Evolutionary conservation across 2,888 invertebrate genomes (phyloP).

Genomic region (Tenthredo scrophulariae): DNA sequence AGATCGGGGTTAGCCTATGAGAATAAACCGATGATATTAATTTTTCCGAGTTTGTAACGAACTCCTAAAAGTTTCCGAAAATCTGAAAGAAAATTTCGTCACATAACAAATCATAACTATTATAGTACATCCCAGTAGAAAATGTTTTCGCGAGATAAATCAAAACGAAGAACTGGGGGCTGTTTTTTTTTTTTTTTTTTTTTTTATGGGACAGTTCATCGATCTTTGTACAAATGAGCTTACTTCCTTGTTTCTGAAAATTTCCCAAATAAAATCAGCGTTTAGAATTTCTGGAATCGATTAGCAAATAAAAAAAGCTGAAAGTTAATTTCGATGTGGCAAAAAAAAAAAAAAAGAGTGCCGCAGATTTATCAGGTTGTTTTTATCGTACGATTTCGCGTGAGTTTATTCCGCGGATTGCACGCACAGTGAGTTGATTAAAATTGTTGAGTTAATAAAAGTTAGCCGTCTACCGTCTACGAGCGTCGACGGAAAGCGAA

Average conservation of each 20-base stretch:
- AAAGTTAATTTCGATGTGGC: not conserved
- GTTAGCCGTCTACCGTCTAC: not conserved
- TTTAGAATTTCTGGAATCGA: too few species aligned
- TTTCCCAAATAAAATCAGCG: too few species aligned
- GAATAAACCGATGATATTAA: not conserved
- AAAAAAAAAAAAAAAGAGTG: not conserved
- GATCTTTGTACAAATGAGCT: too few species aligned
- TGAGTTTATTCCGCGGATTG: not conserved
- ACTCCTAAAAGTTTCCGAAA: too few species aligned
- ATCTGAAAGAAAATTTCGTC: not conserved
- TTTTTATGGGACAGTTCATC: too few species aligned
- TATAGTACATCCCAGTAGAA: too few species aligned
- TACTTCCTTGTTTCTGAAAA: too few species aligned
- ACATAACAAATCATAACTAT: too few species aligned
- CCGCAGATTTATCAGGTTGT: not conserved
- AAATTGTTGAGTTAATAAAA: slow-evolving; percentile 27
- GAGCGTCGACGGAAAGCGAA: not conserved
- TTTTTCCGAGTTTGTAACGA: not conserved
- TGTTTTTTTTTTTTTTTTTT: too few species aligned
- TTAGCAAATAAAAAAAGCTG: not conserved
- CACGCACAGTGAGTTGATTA: not conserved
- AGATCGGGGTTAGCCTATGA: slow-evolving; percentile 19
- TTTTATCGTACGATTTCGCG: not conserved
- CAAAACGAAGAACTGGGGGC: not conserved
- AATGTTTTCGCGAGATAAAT: too few species aligned